A percentile compares a stretch with the other conserved stretches of the same genome.
Conservation (phyloP, 2,113 vertebrate genomes). For the Tricholaema leucomelas region DNA sequence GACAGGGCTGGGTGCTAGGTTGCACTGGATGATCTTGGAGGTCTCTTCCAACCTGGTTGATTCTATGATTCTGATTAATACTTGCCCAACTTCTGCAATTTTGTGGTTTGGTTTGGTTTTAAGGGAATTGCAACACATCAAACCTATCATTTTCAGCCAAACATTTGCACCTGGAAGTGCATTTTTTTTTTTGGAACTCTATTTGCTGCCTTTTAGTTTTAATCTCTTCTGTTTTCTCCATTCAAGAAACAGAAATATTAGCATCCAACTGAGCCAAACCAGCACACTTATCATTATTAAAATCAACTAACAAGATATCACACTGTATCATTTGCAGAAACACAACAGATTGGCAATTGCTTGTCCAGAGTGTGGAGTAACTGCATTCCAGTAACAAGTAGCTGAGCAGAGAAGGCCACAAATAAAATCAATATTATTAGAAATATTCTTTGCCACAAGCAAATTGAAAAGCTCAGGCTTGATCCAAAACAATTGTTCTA, state of each 20-base stretch:
- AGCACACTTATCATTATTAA: not conserved
- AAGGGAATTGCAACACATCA: not conserved
- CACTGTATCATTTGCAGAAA: not conserved
- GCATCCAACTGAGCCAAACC: not conserved
- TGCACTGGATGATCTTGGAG: no score
- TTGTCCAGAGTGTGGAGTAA: constrained; percentile 25
- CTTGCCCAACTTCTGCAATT: no score
- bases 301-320: not conserved
- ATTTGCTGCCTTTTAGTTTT: not conserved
- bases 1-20: no score
- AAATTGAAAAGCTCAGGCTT: constrained; percentile 16
- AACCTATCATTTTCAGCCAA: not conserved
- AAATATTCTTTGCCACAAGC: constrained; percentile 46
- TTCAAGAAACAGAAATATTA: not conserved
- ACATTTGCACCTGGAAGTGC: not conserved
- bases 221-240: not conserved
- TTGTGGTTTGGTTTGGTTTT: not conserved
- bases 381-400: constrained; percentile 5
- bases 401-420: constrained; percentile 37
- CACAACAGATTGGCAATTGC: constrained; percentile 2
- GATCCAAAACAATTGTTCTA: constrained; percentile 49
- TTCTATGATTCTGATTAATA: no score
- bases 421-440: constrained; percentile 59
- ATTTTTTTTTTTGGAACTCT: not conserved
- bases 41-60: no score